A percentile compares a stretch with the other conserved stretches of the same genome.
phyloP scores from a whole-genome alignment of 2,113 vertebrate genomes.

The Pavo muticus region DNA sequence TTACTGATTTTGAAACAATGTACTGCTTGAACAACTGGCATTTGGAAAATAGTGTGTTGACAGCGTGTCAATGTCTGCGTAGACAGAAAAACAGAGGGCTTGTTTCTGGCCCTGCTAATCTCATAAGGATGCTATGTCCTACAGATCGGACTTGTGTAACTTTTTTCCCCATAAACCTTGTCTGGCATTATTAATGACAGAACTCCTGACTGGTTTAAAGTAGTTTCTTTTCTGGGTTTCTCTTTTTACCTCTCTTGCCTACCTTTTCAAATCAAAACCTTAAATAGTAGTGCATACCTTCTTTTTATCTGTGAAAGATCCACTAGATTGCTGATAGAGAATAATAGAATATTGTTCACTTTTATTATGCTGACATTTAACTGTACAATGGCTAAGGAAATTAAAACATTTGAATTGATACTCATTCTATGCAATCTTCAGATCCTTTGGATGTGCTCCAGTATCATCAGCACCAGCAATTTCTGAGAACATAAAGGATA shows the following conservation, averaged over 20 bases:
- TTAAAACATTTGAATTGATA: background rate
- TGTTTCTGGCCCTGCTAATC: background rate
- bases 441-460: background rate
- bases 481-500: background rate
- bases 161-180: background rate
- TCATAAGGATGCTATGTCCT: background rate
- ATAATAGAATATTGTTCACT: background rate
- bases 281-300: background rate
- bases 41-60: background rate
- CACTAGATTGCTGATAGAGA: background rate
- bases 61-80: background rate
- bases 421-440: background rate
- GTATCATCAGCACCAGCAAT: background rate
- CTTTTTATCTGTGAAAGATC: background rate
- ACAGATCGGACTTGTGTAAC: fast-evolving
- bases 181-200: background rate
- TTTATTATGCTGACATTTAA: background rate
- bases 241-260: background rate
- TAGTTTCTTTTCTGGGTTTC: background rate
- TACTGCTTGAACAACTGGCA: background rate
- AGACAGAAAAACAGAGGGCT: background rate
- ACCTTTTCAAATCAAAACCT: background rate
- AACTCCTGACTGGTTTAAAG: background rate
- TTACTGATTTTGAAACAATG: background rate
- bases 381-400: background rate